These are phyloP conservation scores for Margarornis squamiger DNA, from an alignment of 2,797 vertebrate species.

Conservation along the genomic window DNA sequence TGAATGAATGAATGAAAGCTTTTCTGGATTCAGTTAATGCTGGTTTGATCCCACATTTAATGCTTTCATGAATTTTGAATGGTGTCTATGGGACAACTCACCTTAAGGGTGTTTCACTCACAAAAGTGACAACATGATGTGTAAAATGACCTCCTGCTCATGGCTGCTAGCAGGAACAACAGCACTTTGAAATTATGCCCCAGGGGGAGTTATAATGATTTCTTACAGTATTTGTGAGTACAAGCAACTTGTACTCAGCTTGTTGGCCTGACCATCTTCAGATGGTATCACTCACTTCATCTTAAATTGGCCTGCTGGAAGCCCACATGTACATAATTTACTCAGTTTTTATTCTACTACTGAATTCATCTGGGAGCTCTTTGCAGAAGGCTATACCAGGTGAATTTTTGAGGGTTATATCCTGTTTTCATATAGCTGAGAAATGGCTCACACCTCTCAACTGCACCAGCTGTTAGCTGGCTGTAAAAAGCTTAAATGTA, in stretches of 20 bases:
- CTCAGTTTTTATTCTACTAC: not conserved
- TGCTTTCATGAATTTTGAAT: not conserved
- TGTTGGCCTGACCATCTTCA: not conserved
- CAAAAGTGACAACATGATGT: not conserved
- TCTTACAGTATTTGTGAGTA: not conserved
- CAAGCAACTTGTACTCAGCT: not conserved
- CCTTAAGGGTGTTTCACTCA: not conserved
- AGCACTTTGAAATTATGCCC: not conserved
- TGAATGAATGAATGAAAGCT: not conserved
- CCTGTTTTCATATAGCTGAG: not conserved
- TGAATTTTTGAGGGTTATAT: not conserved
- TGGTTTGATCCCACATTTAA: not conserved
- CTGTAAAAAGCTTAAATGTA: not conserved
- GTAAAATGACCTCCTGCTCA: not conserved
- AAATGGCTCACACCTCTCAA: not conserved
- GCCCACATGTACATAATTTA: not conserved
- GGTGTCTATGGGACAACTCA: not conserved
- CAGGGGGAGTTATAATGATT: slow-evolving; percentile 2
- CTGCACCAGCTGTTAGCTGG: not conserved
- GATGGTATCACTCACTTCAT: not conserved
- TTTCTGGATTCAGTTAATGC: not conserved
- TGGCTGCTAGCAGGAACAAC: not conserved
- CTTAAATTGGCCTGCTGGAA: not conserved
- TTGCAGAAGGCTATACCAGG: not conserved
- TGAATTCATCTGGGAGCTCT: not conserved